These are phyloP conservation scores for Drosophila mayaguana DNA, from an alignment of 2,888 invertebrate species.

Conservation along the genomic window DNA sequence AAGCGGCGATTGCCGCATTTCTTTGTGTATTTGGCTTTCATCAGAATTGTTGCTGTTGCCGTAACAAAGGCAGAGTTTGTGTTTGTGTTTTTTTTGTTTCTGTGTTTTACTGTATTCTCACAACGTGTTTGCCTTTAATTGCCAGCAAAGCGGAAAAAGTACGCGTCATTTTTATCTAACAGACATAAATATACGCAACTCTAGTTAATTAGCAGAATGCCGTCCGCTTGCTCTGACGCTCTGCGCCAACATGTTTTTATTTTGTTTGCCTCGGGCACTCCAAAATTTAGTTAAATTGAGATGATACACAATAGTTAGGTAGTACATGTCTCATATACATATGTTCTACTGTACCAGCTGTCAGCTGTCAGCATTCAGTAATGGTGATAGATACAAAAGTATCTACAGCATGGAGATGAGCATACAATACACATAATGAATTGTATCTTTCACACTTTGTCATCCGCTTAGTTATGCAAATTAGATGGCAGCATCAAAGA, in stretches of 20 bases:
- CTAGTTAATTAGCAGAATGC: slow-evolving; percentile 47
- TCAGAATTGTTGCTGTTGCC: slow-evolving; percentile 30
- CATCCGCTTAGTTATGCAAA: slow-evolving; percentile 53
- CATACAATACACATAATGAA: slow-evolving; percentile 12
- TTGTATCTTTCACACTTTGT: slow-evolving; percentile 39
- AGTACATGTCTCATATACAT: background rate
- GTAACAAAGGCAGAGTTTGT: background rate
- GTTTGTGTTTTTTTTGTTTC: slow-evolving; percentile 13
- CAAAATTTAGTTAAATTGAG: background rate
- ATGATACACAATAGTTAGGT: background rate
- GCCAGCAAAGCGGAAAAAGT: slow-evolving; percentile 45
- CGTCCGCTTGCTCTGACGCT: slow-evolving; percentile 3
- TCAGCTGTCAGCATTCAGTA: background rate
- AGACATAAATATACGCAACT: slow-evolving; percentile 49
- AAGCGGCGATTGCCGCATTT: slow-evolving; percentile 32
- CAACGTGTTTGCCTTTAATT: slow-evolving; percentile 45
- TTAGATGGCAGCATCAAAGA: slow-evolving; percentile 36
- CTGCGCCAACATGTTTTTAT: slow-evolving; percentile 23
- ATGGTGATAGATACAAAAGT: slow-evolving; percentile 19
- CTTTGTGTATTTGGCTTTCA: slow-evolving; percentile 45
- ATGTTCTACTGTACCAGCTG: slow-evolving; percentile 33
- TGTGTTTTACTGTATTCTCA: slow-evolving; percentile 12
- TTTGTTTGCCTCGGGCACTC: slow-evolving; percentile 27
- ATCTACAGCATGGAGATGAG: slow-evolving; percentile 20
- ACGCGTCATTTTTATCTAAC: slow-evolving; percentile 57